Conservation (phyloP, 1,140 invertebrate genomes). For the Orchesella cincta region DNA sequence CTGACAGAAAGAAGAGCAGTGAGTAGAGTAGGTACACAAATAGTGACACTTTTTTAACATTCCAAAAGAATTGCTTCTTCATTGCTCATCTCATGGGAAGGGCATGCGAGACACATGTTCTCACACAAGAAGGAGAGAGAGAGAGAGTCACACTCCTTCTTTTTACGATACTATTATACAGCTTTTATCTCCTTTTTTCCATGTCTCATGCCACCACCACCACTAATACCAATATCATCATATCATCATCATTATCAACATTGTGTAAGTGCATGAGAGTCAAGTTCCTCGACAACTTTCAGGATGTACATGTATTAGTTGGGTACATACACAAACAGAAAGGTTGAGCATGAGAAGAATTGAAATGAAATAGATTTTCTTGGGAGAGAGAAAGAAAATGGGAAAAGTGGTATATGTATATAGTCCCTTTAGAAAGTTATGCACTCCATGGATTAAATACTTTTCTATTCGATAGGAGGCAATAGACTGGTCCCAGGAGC, state of each 20-base stretch:
- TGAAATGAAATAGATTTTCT: too few relatives aligned
- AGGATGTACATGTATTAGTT: too few relatives aligned
- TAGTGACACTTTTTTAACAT: slow-evolving; percentile 5
- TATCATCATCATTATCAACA: background rate
- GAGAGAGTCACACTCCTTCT: background rate
- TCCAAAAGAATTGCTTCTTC: background rate
- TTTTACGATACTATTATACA: background rate
- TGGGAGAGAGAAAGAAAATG: too few relatives aligned
- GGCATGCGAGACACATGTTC: background rate
- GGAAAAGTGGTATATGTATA: background rate
- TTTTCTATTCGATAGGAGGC: too few relatives aligned
- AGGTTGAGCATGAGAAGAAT: too few relatives aligned
- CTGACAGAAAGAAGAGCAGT: background rate
- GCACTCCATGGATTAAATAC: background rate
- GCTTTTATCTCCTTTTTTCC: background rate
- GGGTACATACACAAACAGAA: too few relatives aligned
- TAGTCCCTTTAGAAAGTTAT: background rate
- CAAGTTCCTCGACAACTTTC: background rate
- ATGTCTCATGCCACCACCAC: background rate
- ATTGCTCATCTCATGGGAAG: slow-evolving; percentile 5
- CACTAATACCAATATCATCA: background rate
- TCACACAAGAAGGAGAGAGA: background rate
- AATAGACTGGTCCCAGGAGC: too few relatives aligned
- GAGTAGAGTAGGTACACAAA: too few relatives aligned
- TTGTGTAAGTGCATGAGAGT: background rate